phyloP scores from a whole-genome alignment of 37 sponge, comb jelly and placozoan genomes.

The Aplysina aerophoba region DNA sequence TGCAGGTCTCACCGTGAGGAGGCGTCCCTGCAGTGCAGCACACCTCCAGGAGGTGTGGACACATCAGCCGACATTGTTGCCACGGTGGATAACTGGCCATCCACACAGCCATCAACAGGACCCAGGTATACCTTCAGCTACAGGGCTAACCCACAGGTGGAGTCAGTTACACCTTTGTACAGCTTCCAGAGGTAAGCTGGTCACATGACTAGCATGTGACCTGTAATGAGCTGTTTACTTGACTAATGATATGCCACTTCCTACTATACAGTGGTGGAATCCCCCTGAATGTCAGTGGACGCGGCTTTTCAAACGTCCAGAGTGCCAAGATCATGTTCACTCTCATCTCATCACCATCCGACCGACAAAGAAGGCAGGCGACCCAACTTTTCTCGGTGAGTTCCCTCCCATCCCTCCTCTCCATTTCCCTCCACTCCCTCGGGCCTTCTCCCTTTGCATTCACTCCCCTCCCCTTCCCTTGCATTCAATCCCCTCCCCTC shows the following conservation, averaged over 20 bases:
- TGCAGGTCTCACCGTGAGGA: too few relatives aligned
- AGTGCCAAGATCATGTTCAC: neutral
- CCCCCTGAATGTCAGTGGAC: neutral
- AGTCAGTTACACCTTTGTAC: neutral
- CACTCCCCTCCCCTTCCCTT: too few relatives aligned
- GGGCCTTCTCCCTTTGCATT: too few relatives aligned
- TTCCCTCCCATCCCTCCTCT: neutral
- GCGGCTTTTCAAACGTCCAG: neutral
- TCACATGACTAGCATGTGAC: neutral
- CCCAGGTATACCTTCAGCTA: neutral
- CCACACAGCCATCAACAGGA: neutral
- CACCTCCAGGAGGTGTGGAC: too few relatives aligned
- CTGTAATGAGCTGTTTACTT: too few relatives aligned
- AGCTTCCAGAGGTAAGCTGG: neutral
- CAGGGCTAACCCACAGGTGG: neutral
- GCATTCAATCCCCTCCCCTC: too few relatives aligned
- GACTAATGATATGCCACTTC: too few relatives aligned
- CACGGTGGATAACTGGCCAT: neutral
- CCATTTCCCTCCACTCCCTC: too few relatives aligned
- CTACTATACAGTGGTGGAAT: slow-evolving; percentile 16
- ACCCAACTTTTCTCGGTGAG: neutral
- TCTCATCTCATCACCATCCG: neutral
- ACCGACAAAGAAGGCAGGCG: neutral
- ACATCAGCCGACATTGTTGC: too few relatives aligned
- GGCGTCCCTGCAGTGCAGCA: too few relatives aligned